Base-by-base conservation (phyloP, 1,140 invertebrate species). In the Bradysia coprophila region DNA sequence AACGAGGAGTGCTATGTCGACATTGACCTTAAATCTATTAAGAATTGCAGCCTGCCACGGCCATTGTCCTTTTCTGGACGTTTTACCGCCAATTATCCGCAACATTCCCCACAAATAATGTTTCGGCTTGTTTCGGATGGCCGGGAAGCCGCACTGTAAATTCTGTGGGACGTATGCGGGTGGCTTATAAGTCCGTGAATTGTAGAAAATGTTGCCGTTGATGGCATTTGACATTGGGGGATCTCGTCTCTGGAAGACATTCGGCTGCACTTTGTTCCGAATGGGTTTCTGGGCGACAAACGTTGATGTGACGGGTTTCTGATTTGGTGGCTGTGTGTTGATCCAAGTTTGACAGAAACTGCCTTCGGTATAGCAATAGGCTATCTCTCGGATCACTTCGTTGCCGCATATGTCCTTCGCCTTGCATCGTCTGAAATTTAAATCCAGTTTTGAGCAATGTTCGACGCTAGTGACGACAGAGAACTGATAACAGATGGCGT, bases 31-130 rank as follows among this genome's bases (percentile, higher is more conserved):
- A 55, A 73, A 78, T 54, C 76, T 70, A 58, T 90, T 92, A 20
- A 93, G 63, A 15, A 94, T 75, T 31, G 84, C 88, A 15, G 92
- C 86, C 66, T 91, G 81, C 90, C 90, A 94, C 0, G 88, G 86
- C 90, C 91, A 95, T 51, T 77, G 77, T 9, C 85, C 81, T 45
- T 72, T 76, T 4, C 65, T 58, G 0, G 86, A 68, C 40, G 83
- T 77, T 36, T 72, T 66, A 0, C 90, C 90, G 0, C 90, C 90
- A 36, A 94, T 84, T 21, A 94, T 93, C 47, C 80, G 72, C 24
- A 81, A 54, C 71, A 76, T 72, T 36, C 66, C 50, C 15, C 63
- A 53, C 56, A 68, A 56, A 2, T 47, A 45, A 45, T 59, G 61
- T 13, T 53, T 50, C 33, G 53, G 40, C 3, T 42, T 59, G 43